These are phyloP conservation scores for Chirona hameri DNA, from an alignment of 2,888 invertebrate species.

Conservation along the genomic window DNA sequence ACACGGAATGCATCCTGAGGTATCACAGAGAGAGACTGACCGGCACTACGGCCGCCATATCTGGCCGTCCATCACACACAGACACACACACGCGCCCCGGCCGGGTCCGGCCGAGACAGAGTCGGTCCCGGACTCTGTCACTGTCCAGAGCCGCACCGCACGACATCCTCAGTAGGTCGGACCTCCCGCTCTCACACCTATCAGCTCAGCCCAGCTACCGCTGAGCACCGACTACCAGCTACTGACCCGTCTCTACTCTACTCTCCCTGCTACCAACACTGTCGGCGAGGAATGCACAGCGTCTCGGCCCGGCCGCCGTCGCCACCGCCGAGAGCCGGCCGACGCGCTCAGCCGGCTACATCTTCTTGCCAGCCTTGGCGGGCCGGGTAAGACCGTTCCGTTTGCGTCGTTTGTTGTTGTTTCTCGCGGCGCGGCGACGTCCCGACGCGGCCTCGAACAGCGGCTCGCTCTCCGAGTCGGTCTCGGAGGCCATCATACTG, in stretches of 20 bases:
- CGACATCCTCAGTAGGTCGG: no score
- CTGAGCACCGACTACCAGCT: not conserved
- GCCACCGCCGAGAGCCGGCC: no score
- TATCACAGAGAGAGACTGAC: not conserved
- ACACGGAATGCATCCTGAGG: constrained; percentile 2
- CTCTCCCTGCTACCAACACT: not conserved
- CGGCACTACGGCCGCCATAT: no score
- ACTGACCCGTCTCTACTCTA: not conserved
- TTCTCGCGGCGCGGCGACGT: not conserved
- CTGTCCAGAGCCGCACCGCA: no score
- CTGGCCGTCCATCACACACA: no score
- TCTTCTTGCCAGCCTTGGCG: not conserved
- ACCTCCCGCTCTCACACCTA: no score
- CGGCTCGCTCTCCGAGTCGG: constrained; percentile 38
- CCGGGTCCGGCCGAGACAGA: no score
- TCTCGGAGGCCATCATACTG: constrained; percentile 35
- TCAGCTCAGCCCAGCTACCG: no score
- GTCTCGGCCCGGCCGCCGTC: no score
- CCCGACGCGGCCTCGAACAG: constrained; percentile 34
- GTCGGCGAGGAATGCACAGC: no score
- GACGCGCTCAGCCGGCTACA: not conserved
- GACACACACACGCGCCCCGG: no score
- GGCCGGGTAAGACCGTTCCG: not conserved
- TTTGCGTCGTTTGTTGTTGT: constrained; percentile 6
- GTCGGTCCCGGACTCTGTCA: no score